These are phyloP conservation scores for Eutolmus rufibarbis DNA, from an alignment of 2,888 invertebrate species.

Conservation along the genomic window DNA sequence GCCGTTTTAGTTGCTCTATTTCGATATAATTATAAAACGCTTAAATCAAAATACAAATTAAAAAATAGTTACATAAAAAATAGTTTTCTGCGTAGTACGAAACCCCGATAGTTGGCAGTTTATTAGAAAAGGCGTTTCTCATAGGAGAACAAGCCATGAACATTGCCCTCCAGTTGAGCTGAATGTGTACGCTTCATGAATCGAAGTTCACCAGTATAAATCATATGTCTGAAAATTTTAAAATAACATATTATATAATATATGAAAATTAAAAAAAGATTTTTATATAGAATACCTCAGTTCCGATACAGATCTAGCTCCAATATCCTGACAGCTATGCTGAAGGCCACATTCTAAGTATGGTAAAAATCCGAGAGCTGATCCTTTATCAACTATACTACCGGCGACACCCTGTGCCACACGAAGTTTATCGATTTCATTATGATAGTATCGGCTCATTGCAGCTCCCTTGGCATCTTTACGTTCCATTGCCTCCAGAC, in stretches of 20 bases:
- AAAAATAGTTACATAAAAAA: no score
- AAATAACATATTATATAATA: not conserved
- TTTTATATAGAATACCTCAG: constrained; percentile 63
- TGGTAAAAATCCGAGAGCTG: constrained; percentile 92
- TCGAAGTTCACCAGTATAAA: constrained; percentile 85
- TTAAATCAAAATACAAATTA: no score
- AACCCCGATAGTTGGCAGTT: not conserved
- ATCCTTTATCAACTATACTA: constrained; percentile 97
- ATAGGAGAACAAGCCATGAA: constrained; percentile 95
- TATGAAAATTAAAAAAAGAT: no score
- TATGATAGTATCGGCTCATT: constrained; percentile 84
- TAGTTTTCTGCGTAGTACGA: no score
- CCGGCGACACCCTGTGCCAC: constrained; percentile 99
- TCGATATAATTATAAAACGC: no score
- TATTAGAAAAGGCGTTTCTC: constrained; percentile 87
- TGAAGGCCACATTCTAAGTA: constrained; percentile 94
- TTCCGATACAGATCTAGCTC: constrained; percentile 74
- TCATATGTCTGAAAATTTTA: constrained; percentile 68
- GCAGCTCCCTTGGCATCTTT: constrained; percentile 85
- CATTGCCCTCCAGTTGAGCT: constrained; percentile 97
- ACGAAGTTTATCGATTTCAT: constrained; percentile 93
- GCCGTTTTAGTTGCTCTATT: no score
- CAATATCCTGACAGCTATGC: constrained; percentile 98
- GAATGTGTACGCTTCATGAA: constrained; percentile 96
- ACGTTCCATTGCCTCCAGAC: constrained; percentile 97